Evolutionary conservation across 2,888 invertebrate species (phyloP), one percentile per base, ranked within the genome.

Genomic region (Anodontia alba): DNA sequence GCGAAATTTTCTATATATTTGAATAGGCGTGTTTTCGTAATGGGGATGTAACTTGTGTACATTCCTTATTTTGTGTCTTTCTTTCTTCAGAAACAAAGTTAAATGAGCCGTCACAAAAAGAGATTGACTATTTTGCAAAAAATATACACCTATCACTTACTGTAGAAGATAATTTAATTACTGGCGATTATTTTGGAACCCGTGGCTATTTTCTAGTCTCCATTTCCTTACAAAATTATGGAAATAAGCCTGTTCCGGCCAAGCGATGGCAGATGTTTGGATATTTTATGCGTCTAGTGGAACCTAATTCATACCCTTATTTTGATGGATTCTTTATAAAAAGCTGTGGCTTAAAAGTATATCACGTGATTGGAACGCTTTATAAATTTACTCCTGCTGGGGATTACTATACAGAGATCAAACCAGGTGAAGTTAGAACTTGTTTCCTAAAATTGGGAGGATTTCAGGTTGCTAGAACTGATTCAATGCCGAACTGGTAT

Each of bases 401-500:
- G 15, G 43, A 78, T 62, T 12, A 88, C 84, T 80, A 70, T 68
- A 33, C 23, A 51, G 42, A 70, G 86, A 23, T 83, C 38, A 51
- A 78, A 29, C 81, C 88, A 29, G 81, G 80, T 10, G 83, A 76
- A 12, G 70, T 62, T 12, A 36, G 84, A 3, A 66, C 31, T 8
- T 84, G 90, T 69, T 73, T 36, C 5, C 84, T 86, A 33, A 69
- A 81, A 54, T 74, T 84, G 0, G 71, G 69, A 7, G 83, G 83
- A 26, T 88, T 83, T 49, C 85, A 86, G 31, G 84, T 89, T 17
- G 70, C 87, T 0, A 80, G 84, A 20, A 89, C 90, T 0, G 90
- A 90, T 73, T 81, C 84, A 7, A 81, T 87, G 73, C 91, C 91
- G 0, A 88, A 90, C 73, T 91, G 91, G 90, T 91, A 89, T 67